Evolutionary conservation across 2,888 invertebrate genomes (phyloP), one percentile per base, ranked within the genome.

Genomic region (Notodonta ziczac): DNA sequence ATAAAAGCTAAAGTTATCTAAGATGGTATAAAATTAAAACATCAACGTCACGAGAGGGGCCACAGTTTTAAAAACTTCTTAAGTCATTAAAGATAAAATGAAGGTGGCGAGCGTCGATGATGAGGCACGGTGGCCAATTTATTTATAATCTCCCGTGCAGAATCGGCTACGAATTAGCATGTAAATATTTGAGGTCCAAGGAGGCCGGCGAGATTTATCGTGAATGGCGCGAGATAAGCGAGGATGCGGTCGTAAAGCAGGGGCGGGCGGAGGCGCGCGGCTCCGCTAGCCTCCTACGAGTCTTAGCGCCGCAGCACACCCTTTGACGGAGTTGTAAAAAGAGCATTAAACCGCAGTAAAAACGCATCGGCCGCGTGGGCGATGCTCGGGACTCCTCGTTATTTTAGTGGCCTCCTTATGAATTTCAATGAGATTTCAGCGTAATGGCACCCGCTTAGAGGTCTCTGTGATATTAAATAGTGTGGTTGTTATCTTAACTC

Each of bases 161-260:
- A 89, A 92, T 90, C 89, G 90, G 84, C 90, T 90, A 91, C 87
- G 91, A 92, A 93, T 93, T 93, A 93, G 88, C 91, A 93, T 93
- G 91, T 93, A 91, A 93, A 93, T 93, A 93, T 93, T 93, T 91
- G 89, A 93, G 86, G 92, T 92, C 91, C 91, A 87, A 87, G 89
- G 86, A 90, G 87, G 80, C 85, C 86, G 85, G 88, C 81, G 81
- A 91, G 93, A 93, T 93, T 93, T 93, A 93, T 93, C 92, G 84
- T 82, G 83, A 91, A 87, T 77, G 87, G 86, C 83, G 76, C 62
- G 76, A 88, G 93, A 93, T 93, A 93, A 93, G 92, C 89, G 87
- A 78, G 87, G 86, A 84, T 86, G 76, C 81, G 74, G 84, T 91
- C 93, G 91, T 93, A 92, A 93, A 93, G 90, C 86, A 88, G 77